Evolutionary conservation across 2,888 invertebrate species (phyloP).

Genomic region (Listrodromus nycthemerus): DNA sequence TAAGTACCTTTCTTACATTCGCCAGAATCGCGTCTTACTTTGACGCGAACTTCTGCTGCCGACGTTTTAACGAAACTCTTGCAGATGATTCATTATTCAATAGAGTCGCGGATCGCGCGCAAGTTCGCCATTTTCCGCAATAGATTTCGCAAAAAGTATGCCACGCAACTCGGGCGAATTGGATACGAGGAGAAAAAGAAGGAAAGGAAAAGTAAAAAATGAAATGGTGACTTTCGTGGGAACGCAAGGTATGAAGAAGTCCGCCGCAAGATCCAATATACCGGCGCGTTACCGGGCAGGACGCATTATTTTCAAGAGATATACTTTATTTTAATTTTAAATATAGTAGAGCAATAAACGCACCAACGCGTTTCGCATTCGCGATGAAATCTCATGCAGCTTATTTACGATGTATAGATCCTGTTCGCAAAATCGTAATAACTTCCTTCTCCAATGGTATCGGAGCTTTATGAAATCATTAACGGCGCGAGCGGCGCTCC

Average conservation of each 20-base stretch:
- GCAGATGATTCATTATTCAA: conserved; percentile 64
- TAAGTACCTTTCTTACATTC: conserved; percentile 41
- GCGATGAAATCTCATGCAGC: conserved; percentile 45
- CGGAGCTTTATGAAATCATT: conserved; percentile 69
- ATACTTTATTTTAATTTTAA: conserved; percentile 46
- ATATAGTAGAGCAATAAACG: conserved; percentile 38
- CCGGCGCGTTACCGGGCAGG: conserved; percentile 4
- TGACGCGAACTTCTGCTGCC: conserved; percentile 17
- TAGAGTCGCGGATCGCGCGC: conserved; percentile 7
- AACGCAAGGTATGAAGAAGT: conserved; percentile 45
- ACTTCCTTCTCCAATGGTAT: conserved; percentile 68
- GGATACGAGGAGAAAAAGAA: conserved; percentile 7
- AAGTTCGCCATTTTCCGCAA: conserved; percentile 34
- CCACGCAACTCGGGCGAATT: conserved; percentile 43
- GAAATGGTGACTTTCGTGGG: conserved; percentile 58
- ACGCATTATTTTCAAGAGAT: conserved; percentile 24
- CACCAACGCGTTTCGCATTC: conserved; percentile 30
- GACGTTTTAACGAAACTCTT: conserved; percentile 53
- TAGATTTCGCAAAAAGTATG: conserved; percentile 52
- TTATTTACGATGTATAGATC: conserved; percentile 52
- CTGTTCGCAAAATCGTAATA: conserved; percentile 61
- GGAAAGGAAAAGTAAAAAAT: conserved; percentile 3
- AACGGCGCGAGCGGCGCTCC: conserved; percentile 56
- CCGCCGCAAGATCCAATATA: conserved; percentile 44
- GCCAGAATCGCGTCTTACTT: conserved; percentile 21